Conservation (phyloP, 2,888 invertebrate species). For the Trichopoda pennipes region DNA sequence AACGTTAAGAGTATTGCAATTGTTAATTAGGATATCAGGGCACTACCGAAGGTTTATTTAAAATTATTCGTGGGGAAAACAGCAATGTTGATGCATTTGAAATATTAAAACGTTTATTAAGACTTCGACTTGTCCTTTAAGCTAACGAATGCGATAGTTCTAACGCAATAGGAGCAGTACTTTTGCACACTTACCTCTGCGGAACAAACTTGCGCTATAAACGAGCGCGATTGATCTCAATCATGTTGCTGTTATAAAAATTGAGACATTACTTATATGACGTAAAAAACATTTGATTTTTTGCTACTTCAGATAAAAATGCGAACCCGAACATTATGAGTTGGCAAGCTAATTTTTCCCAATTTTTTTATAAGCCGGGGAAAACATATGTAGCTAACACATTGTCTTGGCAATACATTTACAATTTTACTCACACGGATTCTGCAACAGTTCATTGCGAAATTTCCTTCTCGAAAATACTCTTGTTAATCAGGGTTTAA, state of each 20-base stretch:
- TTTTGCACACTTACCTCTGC: conserved; percentile 16
- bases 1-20: conserved; percentile 42
- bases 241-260: conserved; percentile 32
- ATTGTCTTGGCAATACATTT: conserved; percentile 7
- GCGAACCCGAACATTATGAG: conserved; percentile 36
- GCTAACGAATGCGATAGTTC: conserved; percentile 53
- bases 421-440: neutral
- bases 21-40: conserved; percentile 38
- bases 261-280: conserved; percentile 34
- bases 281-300: conserved; percentile 31
- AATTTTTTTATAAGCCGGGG: neutral
- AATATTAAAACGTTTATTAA: conserved; percentile 11
- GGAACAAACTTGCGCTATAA: conserved; percentile 33
- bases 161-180: conserved; percentile 38
- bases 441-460: conserved; percentile 18
- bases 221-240: conserved; percentile 34
- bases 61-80: conserved; percentile 56
- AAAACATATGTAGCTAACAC: conserved; percentile 3
- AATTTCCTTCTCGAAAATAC: conserved; percentile 18
- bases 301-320: conserved; percentile 39
- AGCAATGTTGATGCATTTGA: conserved; percentile 37
- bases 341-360: conserved; percentile 21
- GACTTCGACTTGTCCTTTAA: conserved; percentile 61
- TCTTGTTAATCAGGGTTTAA: conserved; percentile 8
- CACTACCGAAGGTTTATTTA: conserved; percentile 44